Evolutionary conservation across 2,888 invertebrate genomes (phyloP).

Genomic region (Drosophila ochracea): DNA sequence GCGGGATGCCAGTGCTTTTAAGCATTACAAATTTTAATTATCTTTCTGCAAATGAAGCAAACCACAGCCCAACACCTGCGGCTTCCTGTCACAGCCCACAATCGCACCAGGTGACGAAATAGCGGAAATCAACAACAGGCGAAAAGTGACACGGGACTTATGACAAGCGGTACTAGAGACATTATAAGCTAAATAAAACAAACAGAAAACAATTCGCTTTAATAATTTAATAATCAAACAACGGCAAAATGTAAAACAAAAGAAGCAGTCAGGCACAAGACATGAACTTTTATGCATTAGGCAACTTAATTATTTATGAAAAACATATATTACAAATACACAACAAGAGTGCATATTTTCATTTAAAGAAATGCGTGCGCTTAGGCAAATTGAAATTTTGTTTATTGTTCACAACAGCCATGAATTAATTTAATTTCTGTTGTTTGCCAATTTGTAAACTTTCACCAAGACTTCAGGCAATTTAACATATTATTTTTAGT

Average conservation of each 20-base stretch:
- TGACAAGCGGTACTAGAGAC: conserved; percentile 13
- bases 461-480: conserved; percentile 12
- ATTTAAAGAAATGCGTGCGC: not conserved
- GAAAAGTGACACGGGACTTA: conserved; percentile 16
- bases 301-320: conserved; percentile 10
- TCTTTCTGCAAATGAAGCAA: conserved; percentile 21
- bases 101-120: conserved; percentile 48
- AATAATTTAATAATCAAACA: conserved; percentile 27
- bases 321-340: conserved; percentile 1
- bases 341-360: not conserved
- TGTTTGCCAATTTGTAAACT: conserved; percentile 38
- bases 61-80: conserved; percentile 19
- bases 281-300: conserved; percentile 1
- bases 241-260: conserved; percentile 38
- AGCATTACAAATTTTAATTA: conserved; percentile 48
- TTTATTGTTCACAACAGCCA: conserved; percentile 32
- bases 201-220: conserved; percentile 30
- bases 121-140: conserved; percentile 52
- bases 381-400: conserved; percentile 27
- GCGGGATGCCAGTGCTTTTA: conserved; percentile 1
- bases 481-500: conserved; percentile 15
- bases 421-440: conserved; percentile 45
- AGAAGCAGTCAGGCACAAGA: conserved; percentile 36
- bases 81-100: conserved; percentile 11
- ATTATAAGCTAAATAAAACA: conserved; percentile 50